Evolutionary conservation across 2,888 invertebrate genomes (phyloP).

Genomic region (Himalopsyche anomala): DNA sequence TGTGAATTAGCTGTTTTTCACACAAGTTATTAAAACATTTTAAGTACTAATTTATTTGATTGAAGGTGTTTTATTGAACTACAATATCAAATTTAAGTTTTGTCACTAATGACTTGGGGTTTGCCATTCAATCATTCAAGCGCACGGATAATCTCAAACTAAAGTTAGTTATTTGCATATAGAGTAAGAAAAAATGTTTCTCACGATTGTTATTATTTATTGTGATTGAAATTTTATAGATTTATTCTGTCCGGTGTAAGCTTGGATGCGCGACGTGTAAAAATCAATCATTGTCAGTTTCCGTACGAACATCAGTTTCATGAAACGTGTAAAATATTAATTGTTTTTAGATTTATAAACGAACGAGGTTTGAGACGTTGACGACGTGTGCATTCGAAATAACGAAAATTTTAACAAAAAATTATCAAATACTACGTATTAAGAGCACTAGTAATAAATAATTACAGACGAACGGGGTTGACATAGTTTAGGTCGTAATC

Average conservation of each 20-base stretch:
- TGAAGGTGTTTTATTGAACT: no score
- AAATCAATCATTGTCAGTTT: constrained; percentile 3
- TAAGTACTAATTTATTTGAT: no score
- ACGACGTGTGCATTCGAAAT: constrained; percentile 48
- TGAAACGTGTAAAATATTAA: constrained; percentile 59
- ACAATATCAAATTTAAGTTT: no score
- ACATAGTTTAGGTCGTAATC: constrained; percentile 49
- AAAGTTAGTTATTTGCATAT: background rate
- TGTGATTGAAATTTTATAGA: no score
- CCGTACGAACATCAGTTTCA: background rate
- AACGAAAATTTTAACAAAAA: constrained; percentile 60
- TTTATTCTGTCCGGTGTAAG: no score
- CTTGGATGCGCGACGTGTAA: background rate
- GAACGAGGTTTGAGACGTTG: constrained; percentile 50
- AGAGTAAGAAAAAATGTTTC: background rate
- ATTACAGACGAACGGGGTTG: constrained; percentile 43
- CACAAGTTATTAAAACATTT: no score
- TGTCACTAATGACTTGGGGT: no score
- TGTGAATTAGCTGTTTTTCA: no score
- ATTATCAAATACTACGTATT: constrained; percentile 54
- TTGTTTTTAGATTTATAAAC: constrained; percentile 65
- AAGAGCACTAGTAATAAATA: constrained; percentile 53
- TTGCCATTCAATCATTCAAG: no score
- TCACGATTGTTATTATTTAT: no score
- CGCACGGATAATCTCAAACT: no score